Evolutionary conservation across 2,888 invertebrate genomes (phyloP), one percentile per base, ranked within the genome.

Genomic region (Aleiodes alternator): DNA sequence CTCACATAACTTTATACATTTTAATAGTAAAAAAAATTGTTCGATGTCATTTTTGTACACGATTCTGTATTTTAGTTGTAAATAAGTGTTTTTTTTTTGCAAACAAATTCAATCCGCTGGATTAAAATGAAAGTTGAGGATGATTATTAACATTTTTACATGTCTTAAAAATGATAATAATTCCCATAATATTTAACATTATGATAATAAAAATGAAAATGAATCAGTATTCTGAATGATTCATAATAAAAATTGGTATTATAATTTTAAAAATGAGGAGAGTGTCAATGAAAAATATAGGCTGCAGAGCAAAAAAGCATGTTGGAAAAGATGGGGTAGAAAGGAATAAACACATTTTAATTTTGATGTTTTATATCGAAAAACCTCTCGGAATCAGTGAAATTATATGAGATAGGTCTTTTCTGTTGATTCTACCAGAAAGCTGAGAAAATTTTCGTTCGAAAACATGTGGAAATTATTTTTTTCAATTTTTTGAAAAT

Each of bases 171-270:
- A 43, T 43, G 43, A 43, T 43, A 43, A 43, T 43, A 43, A 43
- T 43, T 43, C 75, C 55, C 75, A 72, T 80, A 79, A 78, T 76
- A 80, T 78, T 81, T 80, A 80, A 81, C 75, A 59, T 74, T 79
- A 76, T 61, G 72, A 74, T 78, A 76, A 79, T 78, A 79, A 74
- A 66, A 69, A 81, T 76, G 78, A 73, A 70, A 81, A 78, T 78
- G 77, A 81, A 80, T 80, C 85, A 84, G 84, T 85, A 87, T 86
- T 86, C 79, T 79, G 74, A 76, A 80, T 78, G 75, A 66, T 75
- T 56, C 51, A 69, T 77, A 66, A 76, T 76, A 74, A 80, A 80
- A 82, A 84, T 84, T 84, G 81, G 83, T 84, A 84, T 84, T 83
- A 80, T 81, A 81, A 78, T 59, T 61, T 72, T 66, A 61, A 75